Percentiles rank a stretch among this genome's conserved stretches.
phyloP scores from a whole-genome alignment of 2,888 invertebrate genomes.

The Perithous albicinctus region DNA sequence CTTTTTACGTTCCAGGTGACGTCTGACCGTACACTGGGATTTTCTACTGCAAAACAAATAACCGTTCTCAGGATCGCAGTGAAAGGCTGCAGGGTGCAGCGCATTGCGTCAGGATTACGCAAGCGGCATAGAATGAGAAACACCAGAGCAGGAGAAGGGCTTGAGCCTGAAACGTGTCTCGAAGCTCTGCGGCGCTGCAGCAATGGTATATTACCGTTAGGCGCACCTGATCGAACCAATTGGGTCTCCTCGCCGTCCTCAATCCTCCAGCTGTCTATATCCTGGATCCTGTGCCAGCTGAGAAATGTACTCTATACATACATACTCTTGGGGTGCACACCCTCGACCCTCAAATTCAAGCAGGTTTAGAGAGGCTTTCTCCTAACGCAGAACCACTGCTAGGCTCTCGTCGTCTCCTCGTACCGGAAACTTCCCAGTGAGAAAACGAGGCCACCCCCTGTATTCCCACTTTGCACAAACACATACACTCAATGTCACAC shows the following conservation, averaged over 20 bases:
- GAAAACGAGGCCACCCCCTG: constrained; percentile 51
- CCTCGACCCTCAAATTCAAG: constrained; percentile 45
- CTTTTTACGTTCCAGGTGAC: background rate
- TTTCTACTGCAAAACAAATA: constrained; percentile 18
- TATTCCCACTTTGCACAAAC: constrained; percentile 16
- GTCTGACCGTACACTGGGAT: background rate
- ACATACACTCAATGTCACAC: constrained; percentile 23
- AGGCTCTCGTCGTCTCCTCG: constrained; percentile 14
- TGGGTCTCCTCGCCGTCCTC: constrained; percentile 11
- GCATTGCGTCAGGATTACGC: constrained; percentile 10
- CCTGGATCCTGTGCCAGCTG: constrained; percentile 25
- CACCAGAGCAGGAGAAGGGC: background rate
- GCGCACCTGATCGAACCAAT: constrained; percentile 24
- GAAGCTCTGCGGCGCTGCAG: constrained; percentile 14
- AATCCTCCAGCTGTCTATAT: constrained; percentile 20
- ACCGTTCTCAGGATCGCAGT: background rate
- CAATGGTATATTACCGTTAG: background rate
- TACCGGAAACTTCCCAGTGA: constrained; percentile 46
- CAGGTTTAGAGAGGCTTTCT: constrained; percentile 38
- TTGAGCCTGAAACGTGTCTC: background rate
- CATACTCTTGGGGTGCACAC: background rate
- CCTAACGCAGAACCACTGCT: constrained; percentile 5
- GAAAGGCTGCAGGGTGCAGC: constrained; percentile 8
- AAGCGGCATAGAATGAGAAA: background rate
- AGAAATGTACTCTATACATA: constrained; percentile 39